Base-by-base conservation (phyloP, 2,113 vertebrate species). In the Odocoileus hemionus region DNA sequence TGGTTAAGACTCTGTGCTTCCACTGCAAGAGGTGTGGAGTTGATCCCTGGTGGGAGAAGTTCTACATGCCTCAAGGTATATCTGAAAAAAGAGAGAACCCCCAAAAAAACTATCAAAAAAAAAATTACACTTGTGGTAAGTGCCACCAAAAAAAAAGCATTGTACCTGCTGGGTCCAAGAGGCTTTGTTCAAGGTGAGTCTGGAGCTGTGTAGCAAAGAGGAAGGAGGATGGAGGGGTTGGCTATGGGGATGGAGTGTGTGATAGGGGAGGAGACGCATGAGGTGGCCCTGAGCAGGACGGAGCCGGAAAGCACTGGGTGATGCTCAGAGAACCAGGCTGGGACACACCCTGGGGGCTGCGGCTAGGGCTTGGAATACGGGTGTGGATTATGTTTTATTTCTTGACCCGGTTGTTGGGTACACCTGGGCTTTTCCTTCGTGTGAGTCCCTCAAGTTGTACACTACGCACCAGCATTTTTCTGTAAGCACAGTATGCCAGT, bases 401-500 rank as follows among this genome's bases (percentile, higher is more conserved):
- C 50, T 79, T 28, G 57, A 30, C 23, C 4, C 12, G 0, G 28
- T 52, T 12, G 57, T 58, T n/a, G n/a, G n/a, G n/a, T n/a, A n/a
- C n/a, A n/a, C n/a, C n/a, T 33, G 25, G 28, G 33, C 15, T 47
- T 58, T 54, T 26, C 39, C 47, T 67, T 78, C 30, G 50, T 70
- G 50, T 70, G 36, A 25, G 23, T 43, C 61, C 50, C 23, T 67
- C 55, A 23, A 21, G 45, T 19, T 25, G 39, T 16, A 28, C 16
- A 45, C 43, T 82, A n/a, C 0, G 11, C 28, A 39, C 25, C 6
- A 6, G n/a, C 33, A 7, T 30, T 45, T 86, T 61, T 30, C 78
- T 16, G 1, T 10, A 30, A n/a, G 39, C 21, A 6, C 0, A 2
- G 52, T 4, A 5, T 8, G 47, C 33, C 60, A 39, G 19, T 7